These are phyloP conservation scores for Amitus sp. DNA, from an alignment of 2,888 invertebrate genomes.

Conservation along the genomic window DNA sequence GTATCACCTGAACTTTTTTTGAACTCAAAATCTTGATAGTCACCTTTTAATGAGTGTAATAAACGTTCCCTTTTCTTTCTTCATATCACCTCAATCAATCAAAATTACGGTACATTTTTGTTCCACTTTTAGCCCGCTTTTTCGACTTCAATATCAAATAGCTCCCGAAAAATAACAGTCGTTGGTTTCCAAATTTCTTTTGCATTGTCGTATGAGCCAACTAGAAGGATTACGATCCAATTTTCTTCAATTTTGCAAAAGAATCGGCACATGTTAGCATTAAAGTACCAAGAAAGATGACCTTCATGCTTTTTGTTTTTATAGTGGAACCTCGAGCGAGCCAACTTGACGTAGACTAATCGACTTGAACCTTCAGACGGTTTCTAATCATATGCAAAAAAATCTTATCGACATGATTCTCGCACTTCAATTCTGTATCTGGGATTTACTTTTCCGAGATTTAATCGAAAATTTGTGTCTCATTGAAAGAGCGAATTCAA, in stretches of 20 bases:
- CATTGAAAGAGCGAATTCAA: no score
- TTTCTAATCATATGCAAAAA: slow-evolving; percentile 29
- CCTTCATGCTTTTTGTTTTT: slow-evolving; percentile 30
- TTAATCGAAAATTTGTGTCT: no score
- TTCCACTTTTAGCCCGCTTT: neutral
- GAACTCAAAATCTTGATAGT: slow-evolving; percentile 13
- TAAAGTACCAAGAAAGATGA: slow-evolving; percentile 8
- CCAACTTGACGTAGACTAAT: slow-evolving; percentile 30
- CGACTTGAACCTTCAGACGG: slow-evolving; percentile 16
- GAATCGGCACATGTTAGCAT: slow-evolving; percentile 6
- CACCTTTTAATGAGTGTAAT: slow-evolving; percentile 23
- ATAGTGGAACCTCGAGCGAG: slow-evolving; percentile 18
- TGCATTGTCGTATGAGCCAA: no score
- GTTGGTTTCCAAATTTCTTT: no score
- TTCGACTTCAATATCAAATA: neutral
- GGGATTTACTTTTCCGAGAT: no score
- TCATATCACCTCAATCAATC: slow-evolving; percentile 8
- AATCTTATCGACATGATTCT: slow-evolving; percentile 22
- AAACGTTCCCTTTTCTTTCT: slow-evolving; percentile 17
- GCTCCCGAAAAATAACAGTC: neutral
- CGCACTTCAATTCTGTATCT: slow-evolving; percentile 3
- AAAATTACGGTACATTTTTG: slow-evolving; percentile 5
- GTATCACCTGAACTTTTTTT: no score
- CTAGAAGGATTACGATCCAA: slow-evolving; percentile 2
- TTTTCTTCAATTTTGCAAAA: neutral